These are phyloP conservation scores for Apolygus lucorum DNA, from an alignment of 1,140 invertebrate species.

Conservation along the genomic window DNA sequence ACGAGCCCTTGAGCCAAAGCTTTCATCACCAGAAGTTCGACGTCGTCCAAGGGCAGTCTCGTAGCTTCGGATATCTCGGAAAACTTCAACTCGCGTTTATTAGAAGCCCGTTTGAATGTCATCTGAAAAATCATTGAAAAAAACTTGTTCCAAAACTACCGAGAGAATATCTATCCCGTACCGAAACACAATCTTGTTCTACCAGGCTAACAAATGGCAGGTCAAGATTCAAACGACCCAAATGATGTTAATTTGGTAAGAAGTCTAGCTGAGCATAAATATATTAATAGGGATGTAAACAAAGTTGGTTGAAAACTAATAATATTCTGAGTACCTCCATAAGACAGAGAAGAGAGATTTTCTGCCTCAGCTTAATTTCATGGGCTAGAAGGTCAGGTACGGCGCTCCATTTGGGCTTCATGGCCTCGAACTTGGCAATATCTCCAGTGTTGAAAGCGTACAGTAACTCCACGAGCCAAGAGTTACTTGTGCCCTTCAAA, in stretches of 20 bases:
- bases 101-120: constrained; percentile 58
- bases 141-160: too few relatives aligned
- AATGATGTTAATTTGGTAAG: too few relatives aligned
- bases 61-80: constrained; percentile 82
- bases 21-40: constrained; percentile 96
- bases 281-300: too few relatives aligned
- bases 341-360: constrained; percentile 88
- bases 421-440: constrained; percentile 71
- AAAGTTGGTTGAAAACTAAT: too few relatives aligned
- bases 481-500: constrained; percentile 68
- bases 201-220: too few relatives aligned
- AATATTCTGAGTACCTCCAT: too few relatives aligned
- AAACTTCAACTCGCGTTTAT: constrained; percentile 74
- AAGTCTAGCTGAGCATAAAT: too few relatives aligned
- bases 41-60: constrained; percentile 68
- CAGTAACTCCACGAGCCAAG: constrained; percentile 84
- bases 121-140: too few relatives aligned
- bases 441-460: constrained; percentile 89
- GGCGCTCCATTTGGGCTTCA: constrained; percentile 69
- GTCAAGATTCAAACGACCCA: too few relatives aligned
- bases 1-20: constrained; percentile 91
- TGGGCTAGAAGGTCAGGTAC: constrained; percentile 81
- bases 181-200: too few relatives aligned
- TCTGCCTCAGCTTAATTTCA: constrained; percentile 76
- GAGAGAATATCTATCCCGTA: too few relatives aligned